Evolutionary conservation across 2,797 vertebrate species (phyloP), one percentile per base, ranked within the genome.

Genomic region (Florisuga fusca): DNA sequence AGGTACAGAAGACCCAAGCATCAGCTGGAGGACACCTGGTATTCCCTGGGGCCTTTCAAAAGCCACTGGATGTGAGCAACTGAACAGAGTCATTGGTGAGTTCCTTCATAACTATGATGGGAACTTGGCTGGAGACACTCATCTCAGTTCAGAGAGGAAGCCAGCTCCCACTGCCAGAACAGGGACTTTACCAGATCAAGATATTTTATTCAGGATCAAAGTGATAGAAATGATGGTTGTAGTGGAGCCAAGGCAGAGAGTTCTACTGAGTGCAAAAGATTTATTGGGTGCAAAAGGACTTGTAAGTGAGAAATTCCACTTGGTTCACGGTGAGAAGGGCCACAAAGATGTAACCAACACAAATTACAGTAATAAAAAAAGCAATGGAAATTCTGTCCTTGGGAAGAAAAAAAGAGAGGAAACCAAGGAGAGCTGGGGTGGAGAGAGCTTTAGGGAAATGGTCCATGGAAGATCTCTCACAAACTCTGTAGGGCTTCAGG

Each of bases 291-390:
- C 26, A 59, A 77, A 88, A 85, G 31, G 55, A 66, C 33, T 68
- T 2, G 0, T 33, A 67, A 84, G 14, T 6, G 15, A 84, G 19
- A 90, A 69, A 83, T 41, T 33, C 6, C 19, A 0, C 0, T 1
- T 64, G 58, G 18, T 34, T 33, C 41, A 7, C 1, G 3, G 19
- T 22, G 27, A 61, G 26, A 75, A 69, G 9, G 41, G 41, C 14
- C 79, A 38, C 27, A 57, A 57, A 95, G 11, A 9, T 78, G 31
- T 9, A 75, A 74, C 22, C 33, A 41, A 16, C 3, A 10, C 5
- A 34, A 43, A 34, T 15, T 76, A 54, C 1, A 43, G 11, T 21
- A 80, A 71, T 74, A 41, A 67, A 83, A 82, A 68, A 13, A 19
- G 36, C 62, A 78, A 61, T 41, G 31, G 27, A 66, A 73, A 77